Evolutionary conservation across 2,113 vertebrate genomes (phyloP), one percentile per base, ranked within the genome.

Genomic region (Muntiacus reevesi): DNA sequence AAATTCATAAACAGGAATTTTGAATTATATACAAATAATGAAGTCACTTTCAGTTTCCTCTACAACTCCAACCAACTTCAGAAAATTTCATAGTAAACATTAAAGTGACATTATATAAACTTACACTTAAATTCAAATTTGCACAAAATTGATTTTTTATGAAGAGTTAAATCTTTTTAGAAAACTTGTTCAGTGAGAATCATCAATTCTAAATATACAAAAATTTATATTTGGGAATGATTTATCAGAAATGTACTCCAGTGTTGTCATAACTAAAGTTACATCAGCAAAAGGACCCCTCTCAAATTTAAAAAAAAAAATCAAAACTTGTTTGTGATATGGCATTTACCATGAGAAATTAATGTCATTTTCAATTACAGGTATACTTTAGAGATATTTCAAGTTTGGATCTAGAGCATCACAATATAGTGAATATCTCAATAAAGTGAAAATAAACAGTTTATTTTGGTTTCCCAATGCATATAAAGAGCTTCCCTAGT

Each of bases 111-210:
- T 55, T 67, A n/a, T 43, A 54, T 54, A 91, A 71, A 81, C 71
- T 67, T 36, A 60, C 3, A n/a, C 17, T 64, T 54, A 79, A 60
- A 89, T 47, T 84, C 33, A 25, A 13, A 47, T 57, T 92, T 45
- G 27, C 28, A 85, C 23, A 81, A 79, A 45, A 45, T 8, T 17
- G 28, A 64, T 45, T 1, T 71, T 45, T 10, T 40, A 17, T 30
- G 40, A 89, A 74, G 47, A 93, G 78, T 87, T 93, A 67, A 96
- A 79, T 36, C 5, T 64, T 86, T 96, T 95, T 67, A 45, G 59
- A 71, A 91, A 93, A 97, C 45, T 13, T n/a, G 6, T 84, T 55
- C 21, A 55, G 2, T 30, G 21, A 71, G 13, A 88, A 81, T 40
- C 9, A 52, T 62, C 40, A 36, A 52, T 7, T 81, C 43, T 71